These are phyloP conservation scores for Petrocephalus zakoni DNA, from an alignment of 2,113 vertebrate genomes.

Conservation along the genomic window DNA sequence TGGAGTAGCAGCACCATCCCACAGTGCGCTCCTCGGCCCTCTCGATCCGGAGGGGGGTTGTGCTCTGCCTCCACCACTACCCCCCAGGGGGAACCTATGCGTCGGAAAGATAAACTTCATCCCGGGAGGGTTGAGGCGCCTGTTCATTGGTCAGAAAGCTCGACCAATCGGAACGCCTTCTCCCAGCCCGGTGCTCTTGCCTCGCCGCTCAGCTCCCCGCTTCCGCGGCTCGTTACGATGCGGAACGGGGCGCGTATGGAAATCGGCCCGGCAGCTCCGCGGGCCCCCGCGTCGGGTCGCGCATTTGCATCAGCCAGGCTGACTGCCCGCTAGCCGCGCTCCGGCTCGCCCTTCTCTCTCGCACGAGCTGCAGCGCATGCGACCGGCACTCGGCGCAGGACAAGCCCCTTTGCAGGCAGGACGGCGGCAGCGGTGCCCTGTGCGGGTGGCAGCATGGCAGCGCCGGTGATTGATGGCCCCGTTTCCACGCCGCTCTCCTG, in stretches of 20 bases:
- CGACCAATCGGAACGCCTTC: background rate
- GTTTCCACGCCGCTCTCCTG: constrained; percentile 42
- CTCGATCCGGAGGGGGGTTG: background rate
- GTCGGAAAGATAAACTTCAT: background rate
- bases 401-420: background rate
- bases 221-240: constrained; percentile 28
- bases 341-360: constrained; percentile 32
- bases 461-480: constrained; percentile 47
- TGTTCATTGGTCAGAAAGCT: background rate
- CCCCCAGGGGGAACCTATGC: background rate
- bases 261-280: constrained; percentile 37
- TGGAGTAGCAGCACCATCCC: constrained; percentile 8
- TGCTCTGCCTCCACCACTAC: background rate
- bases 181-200: background rate
- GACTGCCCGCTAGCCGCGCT: constrained; percentile 3
- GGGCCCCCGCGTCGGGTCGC: background rate
- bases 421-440: constrained; percentile 24
- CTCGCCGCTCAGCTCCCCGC: background rate
- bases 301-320: constrained; percentile 23
- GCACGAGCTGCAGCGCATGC: background rate
- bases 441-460: background rate
- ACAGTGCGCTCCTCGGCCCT: background rate
- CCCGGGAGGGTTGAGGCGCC: background rate
- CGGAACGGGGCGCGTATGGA: constrained; percentile 36
- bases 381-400: background rate